Conservation (phyloP, 1,140 invertebrate genomes). For the Tetramorium alpestre region DNA sequence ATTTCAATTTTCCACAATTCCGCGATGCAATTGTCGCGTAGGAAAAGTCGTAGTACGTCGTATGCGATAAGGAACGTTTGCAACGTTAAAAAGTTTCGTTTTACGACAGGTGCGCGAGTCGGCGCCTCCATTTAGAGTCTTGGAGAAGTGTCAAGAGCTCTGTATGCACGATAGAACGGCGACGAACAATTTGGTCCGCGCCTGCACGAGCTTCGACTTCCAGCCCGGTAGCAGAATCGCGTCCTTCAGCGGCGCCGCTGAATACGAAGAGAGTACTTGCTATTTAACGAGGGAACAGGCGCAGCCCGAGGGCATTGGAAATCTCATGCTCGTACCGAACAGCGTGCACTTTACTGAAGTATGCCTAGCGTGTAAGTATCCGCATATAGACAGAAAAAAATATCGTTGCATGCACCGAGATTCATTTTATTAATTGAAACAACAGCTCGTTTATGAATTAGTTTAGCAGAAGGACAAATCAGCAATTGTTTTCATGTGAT, state of each 20-base stretch:
- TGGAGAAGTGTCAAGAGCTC: conserved; percentile 94
- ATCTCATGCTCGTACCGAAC: conserved; percentile 93
- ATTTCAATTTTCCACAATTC: neutral
- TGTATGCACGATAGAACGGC: conserved; percentile 93
- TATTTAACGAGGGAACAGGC: conserved; percentile 94
- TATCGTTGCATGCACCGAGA: neutral
- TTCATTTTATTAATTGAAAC: conserved; percentile 25
- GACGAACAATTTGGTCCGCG: conserved; percentile 91
- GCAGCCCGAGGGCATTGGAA: conserved; percentile 94
- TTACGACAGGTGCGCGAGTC: conserved; percentile 89
- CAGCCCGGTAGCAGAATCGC: conserved; percentile 94
- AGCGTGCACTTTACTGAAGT: conserved; percentile 96
- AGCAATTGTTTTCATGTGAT: neutral
- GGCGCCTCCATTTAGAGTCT: conserved; percentile 92
- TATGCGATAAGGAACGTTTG: neutral
- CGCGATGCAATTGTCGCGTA: neutral
- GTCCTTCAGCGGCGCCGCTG: conserved; percentile 92
- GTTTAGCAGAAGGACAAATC: no score
- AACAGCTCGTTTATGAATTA: neutral
- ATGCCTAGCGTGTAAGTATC: conserved; percentile 93
- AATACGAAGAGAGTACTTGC: conserved; percentile 96
- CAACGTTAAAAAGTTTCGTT: neutral
- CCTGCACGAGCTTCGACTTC: conserved; percentile 95
- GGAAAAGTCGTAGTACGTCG: no score
- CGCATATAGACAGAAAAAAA: neutral